Conservation (phyloP, 1,140 invertebrate species). For the Samia ricini region DNA sequence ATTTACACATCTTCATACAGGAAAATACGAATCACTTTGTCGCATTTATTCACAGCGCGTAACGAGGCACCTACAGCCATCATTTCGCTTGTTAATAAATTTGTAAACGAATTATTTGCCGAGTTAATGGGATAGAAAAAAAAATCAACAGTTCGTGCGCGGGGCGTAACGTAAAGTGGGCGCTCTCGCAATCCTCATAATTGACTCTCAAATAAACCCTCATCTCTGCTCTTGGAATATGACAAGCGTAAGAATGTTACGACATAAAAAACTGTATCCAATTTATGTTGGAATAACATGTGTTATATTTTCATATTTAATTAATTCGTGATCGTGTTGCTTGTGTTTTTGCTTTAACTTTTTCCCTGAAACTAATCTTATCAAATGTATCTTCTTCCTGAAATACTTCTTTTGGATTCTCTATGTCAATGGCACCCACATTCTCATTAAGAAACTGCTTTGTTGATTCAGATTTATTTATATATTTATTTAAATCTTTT, state of each 20-base stretch:
- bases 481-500: too few relatives aligned
- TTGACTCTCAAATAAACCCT: background rate
- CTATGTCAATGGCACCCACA: conserved; percentile 88
- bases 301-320: background rate
- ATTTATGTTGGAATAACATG: background rate
- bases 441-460: conserved; percentile 81
- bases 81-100: background rate
- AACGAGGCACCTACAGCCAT: background rate
- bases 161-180: background rate
- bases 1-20: background rate
- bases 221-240: background rate
- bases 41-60: background rate
- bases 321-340: too few relatives aligned
- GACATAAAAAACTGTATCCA: background rate
- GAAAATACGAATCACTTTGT: background rate
- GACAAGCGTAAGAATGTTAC: background rate
- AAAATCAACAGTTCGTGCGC: background rate
- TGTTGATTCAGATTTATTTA: conserved; percentile 80
- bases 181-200: background rate
- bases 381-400: conserved; percentile 92
- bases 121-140: background rate
- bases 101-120: background rate
- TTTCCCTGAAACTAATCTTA: conserved; percentile 89
- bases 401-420: conserved; percentile 86
- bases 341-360: conserved; percentile 90